phyloP scores from a whole-genome alignment of 2,888 invertebrate genomes.

The Uropetala carovei region DNA sequence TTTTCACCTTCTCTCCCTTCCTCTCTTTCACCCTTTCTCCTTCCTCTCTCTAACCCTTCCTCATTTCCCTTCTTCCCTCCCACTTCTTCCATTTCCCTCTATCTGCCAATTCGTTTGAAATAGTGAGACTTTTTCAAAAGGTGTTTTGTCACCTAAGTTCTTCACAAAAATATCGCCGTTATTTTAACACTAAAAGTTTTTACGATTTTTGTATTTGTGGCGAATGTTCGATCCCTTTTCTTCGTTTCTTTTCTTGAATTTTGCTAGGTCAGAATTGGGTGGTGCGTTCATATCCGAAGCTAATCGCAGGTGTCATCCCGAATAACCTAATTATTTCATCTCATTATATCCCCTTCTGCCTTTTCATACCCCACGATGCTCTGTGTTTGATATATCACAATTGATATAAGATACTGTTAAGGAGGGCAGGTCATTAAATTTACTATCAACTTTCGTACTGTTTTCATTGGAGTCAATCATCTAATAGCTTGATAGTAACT shows the following conservation, averaged over 20 bases:
- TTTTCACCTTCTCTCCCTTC: no score
- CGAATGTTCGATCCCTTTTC: background rate
- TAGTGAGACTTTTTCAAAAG: background rate
- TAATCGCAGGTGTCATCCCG: conserved; percentile 8
- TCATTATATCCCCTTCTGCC: background rate
- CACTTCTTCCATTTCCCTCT: background rate
- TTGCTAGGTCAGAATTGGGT: background rate
- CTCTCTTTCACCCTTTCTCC: no score
- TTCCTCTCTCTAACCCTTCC: no score
- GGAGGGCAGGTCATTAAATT: no score
- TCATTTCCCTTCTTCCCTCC: background rate
- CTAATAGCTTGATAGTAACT: no score
- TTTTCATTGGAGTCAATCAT: no score
- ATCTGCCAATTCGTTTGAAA: background rate
- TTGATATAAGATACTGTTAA: no score
- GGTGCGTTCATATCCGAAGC: background rate
- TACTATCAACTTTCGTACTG: no score
- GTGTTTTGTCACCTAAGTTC: background rate
- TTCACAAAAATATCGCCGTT: background rate
- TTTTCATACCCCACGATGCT: background rate
- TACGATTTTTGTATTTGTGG: background rate
- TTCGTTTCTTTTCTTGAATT: background rate
- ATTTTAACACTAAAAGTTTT: background rate
- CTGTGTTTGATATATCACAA: background rate
- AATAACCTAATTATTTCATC: conserved; percentile 19